Evolutionary conservation across 2,888 invertebrate species (phyloP), one percentile per base, ranked within the genome.

Genomic region (Melikaiella ostensackeni): DNA sequence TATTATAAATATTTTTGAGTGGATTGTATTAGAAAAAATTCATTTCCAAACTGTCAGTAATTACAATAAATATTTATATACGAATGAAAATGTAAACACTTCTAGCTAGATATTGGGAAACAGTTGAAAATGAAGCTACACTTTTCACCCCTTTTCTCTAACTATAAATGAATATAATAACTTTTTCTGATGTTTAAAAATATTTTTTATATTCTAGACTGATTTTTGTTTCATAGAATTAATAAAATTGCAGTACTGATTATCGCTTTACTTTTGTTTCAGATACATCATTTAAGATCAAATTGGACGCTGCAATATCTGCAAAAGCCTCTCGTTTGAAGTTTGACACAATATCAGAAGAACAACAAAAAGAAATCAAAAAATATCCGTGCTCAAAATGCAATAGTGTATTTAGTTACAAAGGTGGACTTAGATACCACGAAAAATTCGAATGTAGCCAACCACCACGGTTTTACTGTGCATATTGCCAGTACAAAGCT

Each of bases 401-500:
- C 73, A 79, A 84, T 33, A 84, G 83, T 42, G 82, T 80, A 74
- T 88, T 86, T 77, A 81, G 80, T 35, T 76, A 76, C 46, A 79
- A 77, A 35, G 73, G 66, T 13, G 81, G 81, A 74, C 77, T 88
- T 76, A 84, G 86, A 7, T 83, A 85, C 24, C 91, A 91, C 78
- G 62, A 88, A 59, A 85, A 87, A 78, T 89, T 90, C 84, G 89
- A 89, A 76, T 92, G 92, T 4, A 87, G 88, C 8, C 85, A 88
- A 73, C 89, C 89, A 1, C 91, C 91, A 16, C 86, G 89, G 59
- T 91, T 89, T 85, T 87, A 89, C 80, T 92, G 92, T 77, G 89
- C 89, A 35, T 88, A 90, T 77, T 92, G 92, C 74, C 75, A 77
- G 46, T 77, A 80, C 73, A 78, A 79, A 9, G 81, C 84, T 33